Evolutionary conservation across 1,140 invertebrate genomes (phyloP), one percentile per base, ranked within the genome.

Genomic region (Danaus plexippus): DNA sequence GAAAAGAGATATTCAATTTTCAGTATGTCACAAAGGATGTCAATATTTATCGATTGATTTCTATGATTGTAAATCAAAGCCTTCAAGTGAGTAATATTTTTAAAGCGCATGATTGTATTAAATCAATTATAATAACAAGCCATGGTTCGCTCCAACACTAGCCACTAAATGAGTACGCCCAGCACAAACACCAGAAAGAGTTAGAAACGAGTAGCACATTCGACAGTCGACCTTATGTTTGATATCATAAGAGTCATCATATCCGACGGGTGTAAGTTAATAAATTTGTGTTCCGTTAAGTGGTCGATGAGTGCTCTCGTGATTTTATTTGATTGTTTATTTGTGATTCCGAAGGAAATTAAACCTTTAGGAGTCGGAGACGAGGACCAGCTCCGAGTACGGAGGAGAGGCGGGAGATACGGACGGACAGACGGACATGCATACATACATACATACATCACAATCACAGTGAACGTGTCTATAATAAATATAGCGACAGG

Each of bases 241-340:
- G 43, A 32, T 8, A 56, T 9, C n/a, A 54, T 66, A 76, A 65
- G 61, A 22, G 45, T 11, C 13, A n/a, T 10, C 15, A 51, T 11
- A 3, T 1, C 41, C 52, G 13, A 40, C 15, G 22, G 2, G 13
- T 11, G 8, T 12, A 45, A 44, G 44, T 45, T 43, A 11, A 18
- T 54, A 59, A 52, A 43, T 66, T 68, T 57, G 59, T 50, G 49
- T 49, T 47, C 32, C 42, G 59, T 63, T 78, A 79, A 81, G 76
- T 81, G 77, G 69, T 66, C 70, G 73, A 79, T 81, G 75, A 78
- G 75, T 75, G 72, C 67, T 73, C 64, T 70, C 61, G 69, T 77
- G 80, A 80, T 83, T 83, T 83, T 83, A 77, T 83, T 77, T 73
- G 75, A 79, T 79, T 80, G 77, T 83, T 79, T 82, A 77, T 82